Evolutionary conservation across 2,797 vertebrate species (phyloP).

Genomic region (Typhlichthys subterraneus): DNA sequence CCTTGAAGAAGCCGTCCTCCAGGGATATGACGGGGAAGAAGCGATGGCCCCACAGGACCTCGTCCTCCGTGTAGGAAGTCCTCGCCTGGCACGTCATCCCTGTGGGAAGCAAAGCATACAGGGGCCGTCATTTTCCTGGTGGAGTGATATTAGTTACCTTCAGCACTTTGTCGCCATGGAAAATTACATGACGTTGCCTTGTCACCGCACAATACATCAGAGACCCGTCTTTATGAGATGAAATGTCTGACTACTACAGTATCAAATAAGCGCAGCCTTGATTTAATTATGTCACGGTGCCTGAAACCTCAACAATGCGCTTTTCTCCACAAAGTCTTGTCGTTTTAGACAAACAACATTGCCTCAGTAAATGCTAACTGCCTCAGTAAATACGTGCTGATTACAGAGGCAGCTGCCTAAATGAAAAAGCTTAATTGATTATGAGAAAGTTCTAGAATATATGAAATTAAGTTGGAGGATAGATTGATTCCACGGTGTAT

Average conservation of each 20-base stretch:
- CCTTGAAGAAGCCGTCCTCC: constrained; percentile 99
- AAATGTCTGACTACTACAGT: constrained; percentile 35
- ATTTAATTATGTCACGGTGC: constrained; percentile 52
- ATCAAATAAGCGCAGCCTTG: constrained; percentile 36
- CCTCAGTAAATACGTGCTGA: constrained; percentile 30
- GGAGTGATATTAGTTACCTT: constrained; percentile 7
- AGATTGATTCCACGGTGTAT: constrained; percentile 13
- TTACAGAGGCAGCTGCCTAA: constrained; percentile 45
- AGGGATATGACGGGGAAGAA: constrained; percentile 98
- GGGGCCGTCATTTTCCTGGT: not conserved
- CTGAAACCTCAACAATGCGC: constrained; percentile 32
- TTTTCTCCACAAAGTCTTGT: constrained; percentile 37
- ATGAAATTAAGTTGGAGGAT: constrained; percentile 36
- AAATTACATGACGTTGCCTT: constrained; percentile 21
- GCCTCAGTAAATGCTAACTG: constrained; percentile 31
- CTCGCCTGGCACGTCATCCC: constrained; percentile 99
- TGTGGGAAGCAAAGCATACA: constrained; percentile 55
- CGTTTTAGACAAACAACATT: constrained; percentile 48
- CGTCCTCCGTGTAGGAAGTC: constrained; percentile 97
- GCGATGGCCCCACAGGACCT: constrained; percentile 98
- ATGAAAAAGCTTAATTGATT: constrained; percentile 49
- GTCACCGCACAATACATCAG: not conserved
- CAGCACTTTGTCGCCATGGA: not conserved
- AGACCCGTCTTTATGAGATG: constrained; percentile 20
- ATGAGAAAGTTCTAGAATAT: constrained; percentile 37